Conservation (phyloP, 2,797 vertebrate species). For the Aselliscus stoliczkanus region DNA sequence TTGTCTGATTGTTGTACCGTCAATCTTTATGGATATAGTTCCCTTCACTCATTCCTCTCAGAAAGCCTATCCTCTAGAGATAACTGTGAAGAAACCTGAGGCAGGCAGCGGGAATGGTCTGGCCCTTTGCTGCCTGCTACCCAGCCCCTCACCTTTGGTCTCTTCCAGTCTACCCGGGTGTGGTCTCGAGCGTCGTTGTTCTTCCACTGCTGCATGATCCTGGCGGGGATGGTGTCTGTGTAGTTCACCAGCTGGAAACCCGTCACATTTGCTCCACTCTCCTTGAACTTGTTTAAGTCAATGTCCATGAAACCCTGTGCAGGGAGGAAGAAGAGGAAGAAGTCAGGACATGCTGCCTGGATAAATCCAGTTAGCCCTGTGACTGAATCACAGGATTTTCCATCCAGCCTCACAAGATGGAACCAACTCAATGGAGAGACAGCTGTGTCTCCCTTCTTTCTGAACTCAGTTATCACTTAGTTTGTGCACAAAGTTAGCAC, state of each 20-base stretch:
- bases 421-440: neutral
- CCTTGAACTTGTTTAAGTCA: constrained; percentile 94
- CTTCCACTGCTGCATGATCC: constrained; percentile 94
- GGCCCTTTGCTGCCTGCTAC: neutral
- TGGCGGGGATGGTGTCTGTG: constrained; percentile 88
- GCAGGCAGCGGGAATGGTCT: neutral
- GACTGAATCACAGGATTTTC: neutral
- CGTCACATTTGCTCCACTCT: constrained; percentile 96
- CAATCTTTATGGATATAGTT: neutral
- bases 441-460: neutral
- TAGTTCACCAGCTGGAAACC: constrained; percentile 98
- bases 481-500: neutral
- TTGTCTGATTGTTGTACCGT: neutral
- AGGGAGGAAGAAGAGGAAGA: neutral
- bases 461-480: neutral
- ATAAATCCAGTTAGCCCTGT: neutral
- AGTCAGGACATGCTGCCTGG: neutral
- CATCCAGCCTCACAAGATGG: neutral
- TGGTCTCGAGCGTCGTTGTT: constrained; percentile 94
- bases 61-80: neutral
- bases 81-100: neutral
- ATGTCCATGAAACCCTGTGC: constrained; percentile 97
- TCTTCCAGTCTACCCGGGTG: constrained; percentile 91
- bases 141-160: constrained; percentile 88
- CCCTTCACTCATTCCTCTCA: neutral